phyloP scores from a whole-genome alignment of 2,797 vertebrate genomes.

The Melanotaenia boesemani region DNA sequence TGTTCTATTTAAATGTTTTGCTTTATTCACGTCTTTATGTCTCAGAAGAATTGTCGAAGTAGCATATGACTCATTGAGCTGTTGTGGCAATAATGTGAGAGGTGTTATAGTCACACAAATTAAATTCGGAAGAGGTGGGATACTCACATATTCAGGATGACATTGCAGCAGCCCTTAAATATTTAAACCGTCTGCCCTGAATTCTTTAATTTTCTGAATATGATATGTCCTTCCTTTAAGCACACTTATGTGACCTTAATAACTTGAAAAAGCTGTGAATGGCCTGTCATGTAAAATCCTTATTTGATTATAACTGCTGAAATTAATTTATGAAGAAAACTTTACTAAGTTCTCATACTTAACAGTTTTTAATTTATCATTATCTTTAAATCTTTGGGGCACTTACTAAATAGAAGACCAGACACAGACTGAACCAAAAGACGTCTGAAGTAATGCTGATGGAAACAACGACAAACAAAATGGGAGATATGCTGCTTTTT shows the following conservation, averaged over 20 bases:
- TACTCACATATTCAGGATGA: conserved; percentile 1
- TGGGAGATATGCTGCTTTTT: not conserved
- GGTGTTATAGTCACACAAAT: not conserved
- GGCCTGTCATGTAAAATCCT: conserved; percentile 4
- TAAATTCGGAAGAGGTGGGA: conserved; percentile 19
- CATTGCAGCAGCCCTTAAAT: conserved; percentile 22
- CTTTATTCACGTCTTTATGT: not conserved
- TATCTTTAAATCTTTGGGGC: conserved; percentile 12
- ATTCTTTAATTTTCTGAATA: conserved; percentile 12
- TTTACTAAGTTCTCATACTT: not conserved
- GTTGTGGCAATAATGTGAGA: not conserved
- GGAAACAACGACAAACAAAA: not conserved
- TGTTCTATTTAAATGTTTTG: not conserved
- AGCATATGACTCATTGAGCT: conserved; percentile 1
- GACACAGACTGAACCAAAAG: not conserved
- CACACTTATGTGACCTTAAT: conserved; percentile 20
- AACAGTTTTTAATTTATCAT: not conserved
- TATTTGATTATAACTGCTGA: conserved; percentile 1
- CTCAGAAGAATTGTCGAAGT: not conserved
- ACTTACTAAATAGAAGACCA: conserved; percentile 16
- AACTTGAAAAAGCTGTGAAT: not conserved
- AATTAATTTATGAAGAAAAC: conserved; percentile 2
- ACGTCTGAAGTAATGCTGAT: conserved; percentile 4
- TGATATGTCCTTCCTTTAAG: conserved; percentile 1
- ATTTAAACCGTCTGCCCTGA: conserved; percentile 24